phyloP scores from a whole-genome alignment of 2,113 vertebrate genomes.

The Paramisgurnus dabryanus region DNA sequence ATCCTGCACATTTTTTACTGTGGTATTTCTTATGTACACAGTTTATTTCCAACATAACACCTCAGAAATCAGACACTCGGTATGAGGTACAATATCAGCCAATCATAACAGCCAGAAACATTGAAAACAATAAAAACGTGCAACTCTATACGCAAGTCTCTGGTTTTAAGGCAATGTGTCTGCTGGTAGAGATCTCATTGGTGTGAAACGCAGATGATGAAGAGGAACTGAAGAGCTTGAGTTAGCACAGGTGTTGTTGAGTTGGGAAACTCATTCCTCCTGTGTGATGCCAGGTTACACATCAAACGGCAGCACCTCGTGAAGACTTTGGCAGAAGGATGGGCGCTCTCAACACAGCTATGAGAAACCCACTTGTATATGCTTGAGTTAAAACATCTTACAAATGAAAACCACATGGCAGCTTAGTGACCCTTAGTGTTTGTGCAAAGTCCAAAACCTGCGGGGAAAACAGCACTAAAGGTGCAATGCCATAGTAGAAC shows the following conservation, averaged over 20 bases:
- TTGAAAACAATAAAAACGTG: slow-evolving; percentile 64
- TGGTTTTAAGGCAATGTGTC: slow-evolving; percentile 47
- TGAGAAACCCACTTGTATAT: slow-evolving; percentile 62
- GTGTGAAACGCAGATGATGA: slow-evolving; percentile 67
- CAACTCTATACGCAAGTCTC: slow-evolving; percentile 58
- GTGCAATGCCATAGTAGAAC: too few relatives aligned
- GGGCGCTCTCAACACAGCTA: slow-evolving; percentile 61
- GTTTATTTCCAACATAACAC: slow-evolving; percentile 66
- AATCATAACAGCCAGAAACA: slow-evolving; percentile 57
- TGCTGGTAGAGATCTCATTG: slow-evolving; percentile 41
- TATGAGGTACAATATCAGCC: slow-evolving; percentile 61
- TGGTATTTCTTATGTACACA: slow-evolving; percentile 68
- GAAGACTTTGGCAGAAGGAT: slow-evolving; percentile 59
- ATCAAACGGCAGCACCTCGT: background rate
- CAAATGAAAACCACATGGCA: slow-evolving; percentile 70
- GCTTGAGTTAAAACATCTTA: slow-evolving; percentile 59
- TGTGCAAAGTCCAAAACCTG: background rate
- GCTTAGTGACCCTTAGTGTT: slow-evolving; percentile 46
- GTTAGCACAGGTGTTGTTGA: slow-evolving; percentile 61
- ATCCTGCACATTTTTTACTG: slow-evolving; percentile 42
- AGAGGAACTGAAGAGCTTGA: slow-evolving; percentile 60
- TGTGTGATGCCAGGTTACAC: slow-evolving; percentile 22
- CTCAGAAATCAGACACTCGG: slow-evolving; percentile 68
- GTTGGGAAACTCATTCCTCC: slow-evolving; percentile 5
- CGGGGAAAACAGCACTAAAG: background rate